Conservation (phyloP, 2,888 invertebrate genomes). For the Mylabris sibirica region DNA sequence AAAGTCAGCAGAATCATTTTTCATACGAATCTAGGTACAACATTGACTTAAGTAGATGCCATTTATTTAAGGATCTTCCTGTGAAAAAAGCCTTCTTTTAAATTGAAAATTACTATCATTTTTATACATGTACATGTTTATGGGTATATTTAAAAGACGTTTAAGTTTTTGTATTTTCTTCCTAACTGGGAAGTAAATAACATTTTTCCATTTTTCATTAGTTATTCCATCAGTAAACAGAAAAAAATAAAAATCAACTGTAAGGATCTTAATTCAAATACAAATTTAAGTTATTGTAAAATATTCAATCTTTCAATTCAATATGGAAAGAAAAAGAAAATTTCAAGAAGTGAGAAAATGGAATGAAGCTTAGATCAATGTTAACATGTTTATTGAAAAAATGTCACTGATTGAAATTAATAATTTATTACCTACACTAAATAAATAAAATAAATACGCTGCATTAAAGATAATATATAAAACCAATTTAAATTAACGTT, state of each 20-base stretch:
- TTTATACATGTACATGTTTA: slow-evolving; percentile 15
- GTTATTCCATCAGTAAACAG: not conserved
- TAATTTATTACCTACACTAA: not conserved
- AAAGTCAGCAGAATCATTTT: slow-evolving; percentile 6
- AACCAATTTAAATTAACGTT: not conserved
- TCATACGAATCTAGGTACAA: slow-evolving; percentile 7
- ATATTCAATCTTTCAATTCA: slow-evolving; percentile 1
- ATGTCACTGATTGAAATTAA: not conserved
- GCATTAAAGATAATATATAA: not conserved
- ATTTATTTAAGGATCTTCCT: slow-evolving; percentile 27
- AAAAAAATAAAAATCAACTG: not conserved
- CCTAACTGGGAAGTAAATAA: not conserved
- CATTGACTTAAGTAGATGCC: slow-evolving; percentile 5
- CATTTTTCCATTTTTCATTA: not conserved
- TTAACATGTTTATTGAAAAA: not conserved
- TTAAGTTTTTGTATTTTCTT: not conserved
- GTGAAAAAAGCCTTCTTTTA: not conserved
- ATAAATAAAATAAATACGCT: too few species aligned
- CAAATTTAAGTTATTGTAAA: slow-evolving; percentile 11
- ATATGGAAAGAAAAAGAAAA: not conserved
- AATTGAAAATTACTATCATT: slow-evolving; percentile 15
- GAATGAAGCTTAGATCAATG: not conserved
- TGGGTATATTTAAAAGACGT: slow-evolving; percentile 9
- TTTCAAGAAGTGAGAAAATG: not conserved
- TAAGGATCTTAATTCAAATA: not conserved